A percentile compares a stretch with the other conserved stretches of the same genome.
These are phyloP conservation scores for Damaliscus lunatus DNA, from an alignment of 2,113 vertebrate species.

Conservation along the genomic window DNA sequence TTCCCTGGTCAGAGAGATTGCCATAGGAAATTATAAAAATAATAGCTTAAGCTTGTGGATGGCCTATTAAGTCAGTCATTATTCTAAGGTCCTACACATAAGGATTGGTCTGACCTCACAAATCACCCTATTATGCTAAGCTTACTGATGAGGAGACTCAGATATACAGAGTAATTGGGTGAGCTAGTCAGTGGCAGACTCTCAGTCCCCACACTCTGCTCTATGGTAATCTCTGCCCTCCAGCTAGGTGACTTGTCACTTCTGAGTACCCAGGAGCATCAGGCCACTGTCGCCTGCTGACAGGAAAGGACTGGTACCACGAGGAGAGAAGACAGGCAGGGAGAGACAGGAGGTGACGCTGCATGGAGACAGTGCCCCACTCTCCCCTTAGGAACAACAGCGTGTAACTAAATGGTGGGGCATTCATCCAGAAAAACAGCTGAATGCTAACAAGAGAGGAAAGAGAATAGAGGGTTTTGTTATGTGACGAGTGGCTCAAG, in stretches of 20 bases:
- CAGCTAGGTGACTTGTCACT: not conserved
- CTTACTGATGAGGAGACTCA: not conserved
- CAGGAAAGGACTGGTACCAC: slow-evolving; percentile 46
- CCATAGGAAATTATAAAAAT: not conserved
- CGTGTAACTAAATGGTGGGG: not conserved
- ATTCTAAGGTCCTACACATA: not conserved
- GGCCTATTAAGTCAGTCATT: not conserved
- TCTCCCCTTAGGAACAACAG: not conserved
- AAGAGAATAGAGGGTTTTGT: slow-evolving; percentile 48
- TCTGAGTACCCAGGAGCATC: not conserved
- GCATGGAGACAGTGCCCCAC: slow-evolving; percentile 8
- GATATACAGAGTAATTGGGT: not conserved
- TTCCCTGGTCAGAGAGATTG: not conserved
- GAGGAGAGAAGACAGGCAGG: not conserved
- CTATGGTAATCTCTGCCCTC: not conserved
- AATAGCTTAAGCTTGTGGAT: not conserved
- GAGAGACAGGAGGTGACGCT: slow-evolving; percentile 44
- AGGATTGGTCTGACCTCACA: not conserved
- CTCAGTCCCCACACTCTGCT: not conserved
- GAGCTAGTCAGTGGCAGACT: not conserved
- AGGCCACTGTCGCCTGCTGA: not conserved
- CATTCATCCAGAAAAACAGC: slow-evolving; percentile 53
- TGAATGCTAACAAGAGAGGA: slow-evolving; percentile 25
- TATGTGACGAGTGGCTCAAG: not conserved
- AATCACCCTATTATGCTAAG: not conserved